These are phyloP conservation scores for Pogoniulus pusillus DNA, from an alignment of 2,797 vertebrate genomes.

Conservation along the genomic window DNA sequence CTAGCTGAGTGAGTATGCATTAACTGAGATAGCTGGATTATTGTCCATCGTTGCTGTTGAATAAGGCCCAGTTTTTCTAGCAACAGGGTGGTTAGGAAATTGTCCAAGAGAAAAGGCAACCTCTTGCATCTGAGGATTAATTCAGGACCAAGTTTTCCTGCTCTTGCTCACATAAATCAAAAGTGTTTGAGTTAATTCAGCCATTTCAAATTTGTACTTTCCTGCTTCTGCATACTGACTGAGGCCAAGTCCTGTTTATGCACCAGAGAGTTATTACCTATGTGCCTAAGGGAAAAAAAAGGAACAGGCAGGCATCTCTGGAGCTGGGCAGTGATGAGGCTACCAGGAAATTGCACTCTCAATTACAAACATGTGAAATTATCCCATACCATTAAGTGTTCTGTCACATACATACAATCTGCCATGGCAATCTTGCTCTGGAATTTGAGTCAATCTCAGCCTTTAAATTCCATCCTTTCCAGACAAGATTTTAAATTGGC, in stretches of 20 bases:
- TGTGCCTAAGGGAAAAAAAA: background rate
- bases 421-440: background rate
- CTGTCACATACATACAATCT: background rate
- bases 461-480: background rate
- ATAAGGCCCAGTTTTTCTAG: background rate
- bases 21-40: background rate
- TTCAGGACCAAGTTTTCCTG: background rate
- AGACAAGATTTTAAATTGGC: background rate
- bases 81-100: background rate
- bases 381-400: background rate
- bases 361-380: background rate
- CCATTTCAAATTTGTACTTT: background rate
- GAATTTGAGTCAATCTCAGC: background rate
- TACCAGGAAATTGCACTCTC: background rate
- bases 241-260: background rate
- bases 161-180: background rate
- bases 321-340: background rate
- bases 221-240: background rate
- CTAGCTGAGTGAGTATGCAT: background rate
- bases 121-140: background rate
- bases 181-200: background rate
- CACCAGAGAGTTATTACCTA: background rate
- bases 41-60: background rate
- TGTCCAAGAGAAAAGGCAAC: background rate
- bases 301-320: background rate